These are phyloP conservation scores for Dexiosoma caninum DNA, from an alignment of 2,888 invertebrate genomes.

Conservation along the genomic window DNA sequence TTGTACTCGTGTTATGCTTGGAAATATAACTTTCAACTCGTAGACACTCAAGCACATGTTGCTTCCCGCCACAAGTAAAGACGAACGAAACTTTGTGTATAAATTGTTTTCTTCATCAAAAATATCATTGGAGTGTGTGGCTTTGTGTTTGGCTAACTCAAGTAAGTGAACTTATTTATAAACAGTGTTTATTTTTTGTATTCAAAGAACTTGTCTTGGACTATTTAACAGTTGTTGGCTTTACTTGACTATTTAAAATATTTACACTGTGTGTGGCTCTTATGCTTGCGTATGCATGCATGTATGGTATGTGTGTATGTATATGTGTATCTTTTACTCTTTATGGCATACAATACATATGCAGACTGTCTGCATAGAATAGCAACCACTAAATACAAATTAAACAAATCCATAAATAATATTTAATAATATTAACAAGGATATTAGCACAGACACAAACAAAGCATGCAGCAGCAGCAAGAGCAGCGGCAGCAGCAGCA, in stretches of 20 bases:
- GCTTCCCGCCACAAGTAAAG: background rate
- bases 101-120: no score
- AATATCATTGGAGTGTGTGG: no score
- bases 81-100: background rate
- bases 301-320: background rate
- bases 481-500: slow-evolving; percentile 5
- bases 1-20: no score
- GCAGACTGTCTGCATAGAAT: slow-evolving; percentile 4
- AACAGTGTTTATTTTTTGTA: no score
- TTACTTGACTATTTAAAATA: background rate
- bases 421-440: slow-evolving; percentile 77
- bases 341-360: background rate
- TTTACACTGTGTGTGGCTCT: background rate
- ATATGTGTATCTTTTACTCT: background rate
- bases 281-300: no score
- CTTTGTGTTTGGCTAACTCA: no score
- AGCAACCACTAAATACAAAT: slow-evolving; percentile 75
- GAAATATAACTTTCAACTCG: no score
- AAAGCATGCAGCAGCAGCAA: slow-evolving; percentile 28
- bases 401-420: slow-evolving; percentile 78
- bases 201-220: slow-evolving; percentile 28
- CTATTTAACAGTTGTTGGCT: background rate
- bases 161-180: no score
- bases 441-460: slow-evolving; percentile 71
- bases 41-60: background rate